These are phyloP conservation scores for Notocelia uddmanniana DNA, from an alignment of 2,888 invertebrate species.

Conservation along the genomic window DNA sequence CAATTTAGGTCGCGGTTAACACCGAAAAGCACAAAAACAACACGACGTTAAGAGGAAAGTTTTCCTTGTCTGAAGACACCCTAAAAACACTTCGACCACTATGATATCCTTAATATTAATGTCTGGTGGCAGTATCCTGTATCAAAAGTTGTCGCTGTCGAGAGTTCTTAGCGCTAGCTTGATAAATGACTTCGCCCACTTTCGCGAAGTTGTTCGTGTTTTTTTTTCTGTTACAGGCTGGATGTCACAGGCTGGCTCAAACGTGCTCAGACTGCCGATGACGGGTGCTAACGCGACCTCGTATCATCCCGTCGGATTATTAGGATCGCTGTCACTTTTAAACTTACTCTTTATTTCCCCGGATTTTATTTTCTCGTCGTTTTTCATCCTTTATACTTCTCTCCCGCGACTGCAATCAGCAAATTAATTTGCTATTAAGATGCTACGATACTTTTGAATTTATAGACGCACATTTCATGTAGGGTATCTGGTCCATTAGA, in stretches of 20 bases:
- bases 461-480: slow-evolving; percentile 66
- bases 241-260: slow-evolving; percentile 65
- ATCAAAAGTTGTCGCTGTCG: slow-evolving; percentile 82
- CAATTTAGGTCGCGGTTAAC: slow-evolving; percentile 63
- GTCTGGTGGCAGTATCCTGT: slow-evolving; percentile 80
- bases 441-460: slow-evolving; percentile 54
- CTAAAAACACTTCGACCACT: slow-evolving; percentile 75
- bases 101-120: slow-evolving; percentile 84
- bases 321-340: slow-evolving; percentile 61
- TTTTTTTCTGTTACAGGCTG: slow-evolving; percentile 68
- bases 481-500: slow-evolving; percentile 71
- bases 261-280: slow-evolving; percentile 72
- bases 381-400: slow-evolving; percentile 21
- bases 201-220: slow-evolving; percentile 74
- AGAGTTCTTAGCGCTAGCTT: slow-evolving; percentile 82
- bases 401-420: neutral
- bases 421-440: slow-evolving; percentile 17
- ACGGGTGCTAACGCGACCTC: slow-evolving; percentile 63
- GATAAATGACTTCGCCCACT: slow-evolving; percentile 84
- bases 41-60: slow-evolving; percentile 67
- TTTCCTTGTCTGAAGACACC: slow-evolving; percentile 70
- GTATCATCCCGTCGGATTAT: slow-evolving; percentile 65
- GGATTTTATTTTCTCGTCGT: slow-evolving; percentile 48
- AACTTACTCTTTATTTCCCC: slow-evolving; percentile 55
- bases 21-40: slow-evolving; percentile 61